Conservation (phyloP, 2,888 invertebrate species). For the Drosophila barbarae region DNA sequence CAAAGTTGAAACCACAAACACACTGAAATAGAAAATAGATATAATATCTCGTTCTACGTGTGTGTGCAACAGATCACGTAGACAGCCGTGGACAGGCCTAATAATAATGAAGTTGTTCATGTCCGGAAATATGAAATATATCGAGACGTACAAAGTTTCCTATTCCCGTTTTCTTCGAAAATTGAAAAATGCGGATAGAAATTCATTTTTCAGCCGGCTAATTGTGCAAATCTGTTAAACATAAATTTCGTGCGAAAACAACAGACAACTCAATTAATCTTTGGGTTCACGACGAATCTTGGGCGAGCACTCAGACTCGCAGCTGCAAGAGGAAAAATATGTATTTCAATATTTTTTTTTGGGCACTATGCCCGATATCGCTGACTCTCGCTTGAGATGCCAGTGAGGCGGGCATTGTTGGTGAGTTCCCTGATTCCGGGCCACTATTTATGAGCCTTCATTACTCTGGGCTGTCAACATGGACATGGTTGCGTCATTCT, state of each 20-base stretch:
- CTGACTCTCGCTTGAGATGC: constrained; percentile 24
- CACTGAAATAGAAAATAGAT: constrained; percentile 6
- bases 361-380: constrained; percentile 60
- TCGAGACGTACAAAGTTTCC: constrained; percentile 15
- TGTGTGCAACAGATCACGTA: constrained; percentile 20
- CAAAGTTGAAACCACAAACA: not conserved
- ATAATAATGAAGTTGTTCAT: constrained; percentile 20
- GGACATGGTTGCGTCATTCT: not conserved
- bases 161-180: constrained; percentile 9
- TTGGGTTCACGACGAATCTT: constrained; percentile 39
- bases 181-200: constrained; percentile 28
- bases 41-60: not conserved
- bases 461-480: constrained; percentile 55
- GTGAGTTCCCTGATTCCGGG: constrained; percentile 37
- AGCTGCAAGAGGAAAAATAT: constrained; percentile 16
- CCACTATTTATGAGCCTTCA: constrained; percentile 39
- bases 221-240: constrained; percentile 58
- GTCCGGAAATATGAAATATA: constrained; percentile 5
- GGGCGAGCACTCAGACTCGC: constrained; percentile 23
- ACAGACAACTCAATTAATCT: constrained; percentile 58
- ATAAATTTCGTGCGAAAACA: constrained; percentile 45
- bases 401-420: constrained; percentile 36
- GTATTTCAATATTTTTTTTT: constrained; percentile 29
- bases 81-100: constrained; percentile 4
- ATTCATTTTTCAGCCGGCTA: constrained; percentile 47